Evolutionary conservation across 2,113 vertebrate genomes (phyloP).

Genomic region (Saguinus imperator): DNA sequence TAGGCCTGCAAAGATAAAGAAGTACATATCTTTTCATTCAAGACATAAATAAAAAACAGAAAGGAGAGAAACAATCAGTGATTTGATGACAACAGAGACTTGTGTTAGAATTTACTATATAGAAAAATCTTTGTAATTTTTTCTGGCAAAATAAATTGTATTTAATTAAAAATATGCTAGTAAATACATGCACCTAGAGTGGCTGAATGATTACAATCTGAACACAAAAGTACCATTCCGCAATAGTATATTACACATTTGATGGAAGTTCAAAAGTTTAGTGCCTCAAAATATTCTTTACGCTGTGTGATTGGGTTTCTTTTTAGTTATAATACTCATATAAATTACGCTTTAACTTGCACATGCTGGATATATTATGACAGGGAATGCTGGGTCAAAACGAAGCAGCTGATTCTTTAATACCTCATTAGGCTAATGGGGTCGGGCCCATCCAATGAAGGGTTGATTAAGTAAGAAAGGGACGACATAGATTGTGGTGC

Average conservation of each 20-base stretch:
- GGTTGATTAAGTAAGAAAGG: background rate
- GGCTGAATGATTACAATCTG: background rate
- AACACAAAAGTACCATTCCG: background rate
- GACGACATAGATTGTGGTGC: accelerated
- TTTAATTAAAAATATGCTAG: background rate
- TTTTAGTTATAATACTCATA: background rate
- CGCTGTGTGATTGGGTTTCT: background rate
- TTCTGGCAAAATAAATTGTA: constrained; percentile 33
- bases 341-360: constrained; percentile 68
- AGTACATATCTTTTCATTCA: background rate
- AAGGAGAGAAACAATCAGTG: background rate
- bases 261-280: background rate
- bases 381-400: background rate
- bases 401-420: background rate
- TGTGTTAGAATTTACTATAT: background rate
- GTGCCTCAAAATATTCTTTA: background rate
- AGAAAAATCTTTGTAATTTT: background rate
- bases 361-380: background rate
- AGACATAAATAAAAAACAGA: background rate
- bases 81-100: background rate
- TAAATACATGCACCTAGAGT: background rate
- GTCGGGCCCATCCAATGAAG: background rate
- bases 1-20: background rate
- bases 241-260: background rate
- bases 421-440: background rate